Conservation (phyloP, 2,888 invertebrate species). For the Idaea dimidiata region DNA sequence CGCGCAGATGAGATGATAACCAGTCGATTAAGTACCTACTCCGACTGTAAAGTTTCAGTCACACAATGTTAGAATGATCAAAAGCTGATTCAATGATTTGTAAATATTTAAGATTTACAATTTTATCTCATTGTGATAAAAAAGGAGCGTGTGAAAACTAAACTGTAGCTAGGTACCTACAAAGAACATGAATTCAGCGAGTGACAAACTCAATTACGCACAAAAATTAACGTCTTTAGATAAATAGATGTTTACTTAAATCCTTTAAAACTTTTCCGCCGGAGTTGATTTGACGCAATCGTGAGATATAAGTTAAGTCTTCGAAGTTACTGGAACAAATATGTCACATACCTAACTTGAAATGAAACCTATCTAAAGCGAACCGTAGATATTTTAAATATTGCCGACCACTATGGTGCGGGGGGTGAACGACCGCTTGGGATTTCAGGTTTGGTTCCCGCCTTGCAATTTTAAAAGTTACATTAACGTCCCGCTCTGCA, state of each 20-base stretch:
- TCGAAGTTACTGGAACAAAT: background rate
- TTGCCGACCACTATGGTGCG: too few relatives aligned
- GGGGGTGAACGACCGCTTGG: too few relatives aligned
- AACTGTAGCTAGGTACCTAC: background rate
- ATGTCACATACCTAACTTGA: too few relatives aligned
- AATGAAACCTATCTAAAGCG: too few relatives aligned
- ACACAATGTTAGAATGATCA: background rate
- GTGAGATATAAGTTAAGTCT: background rate
- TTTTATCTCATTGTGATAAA: background rate
- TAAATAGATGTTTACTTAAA: background rate
- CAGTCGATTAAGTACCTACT: background rate
- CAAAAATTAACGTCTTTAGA: conserved; percentile 6
- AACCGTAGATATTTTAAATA: too few relatives aligned
- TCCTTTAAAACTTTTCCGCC: conserved; percentile 14
- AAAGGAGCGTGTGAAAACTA: background rate
- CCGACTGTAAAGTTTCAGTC: background rate
- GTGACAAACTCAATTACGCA: conserved; percentile 2
- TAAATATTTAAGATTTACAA: conserved; percentile 10
- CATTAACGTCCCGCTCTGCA: too few relatives aligned
- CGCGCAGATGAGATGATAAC: too few relatives aligned
- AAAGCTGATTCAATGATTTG: conserved; percentile 15
- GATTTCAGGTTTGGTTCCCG: too few relatives aligned
- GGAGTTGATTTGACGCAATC: background rate
- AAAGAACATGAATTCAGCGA: background rate
- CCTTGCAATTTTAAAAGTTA: too few relatives aligned